These are phyloP conservation scores for Physocephala rufipes DNA, from an alignment of 2,888 invertebrate genomes.

Conservation along the genomic window DNA sequence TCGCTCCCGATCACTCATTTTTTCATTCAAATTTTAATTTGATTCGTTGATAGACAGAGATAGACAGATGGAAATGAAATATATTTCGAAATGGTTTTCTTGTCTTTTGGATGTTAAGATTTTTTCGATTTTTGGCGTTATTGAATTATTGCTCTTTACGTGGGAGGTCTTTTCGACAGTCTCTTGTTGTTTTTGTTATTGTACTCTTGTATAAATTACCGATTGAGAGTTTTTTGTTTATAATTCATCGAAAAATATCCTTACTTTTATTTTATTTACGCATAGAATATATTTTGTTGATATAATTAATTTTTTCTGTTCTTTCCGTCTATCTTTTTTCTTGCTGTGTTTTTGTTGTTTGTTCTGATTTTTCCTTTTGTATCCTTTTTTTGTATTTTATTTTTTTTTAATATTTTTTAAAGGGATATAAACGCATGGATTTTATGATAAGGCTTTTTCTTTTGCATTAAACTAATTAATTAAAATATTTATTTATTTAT, in stretches of 20 bases:
- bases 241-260: no score
- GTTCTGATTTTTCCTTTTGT: constrained; percentile 1
- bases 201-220: neutral
- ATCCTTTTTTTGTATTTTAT: neutral
- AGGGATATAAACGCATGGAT: constrained; percentile 8
- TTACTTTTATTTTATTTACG: no score
- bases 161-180: constrained; percentile 6
- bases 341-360: neutral
- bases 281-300: no score
- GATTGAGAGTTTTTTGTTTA: no score
- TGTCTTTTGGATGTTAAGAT: constrained; percentile 3
- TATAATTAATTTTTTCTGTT: neutral
- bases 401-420: neutral
- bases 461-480: constrained; percentile 36
- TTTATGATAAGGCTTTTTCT: constrained; percentile 20
- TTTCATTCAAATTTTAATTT: constrained; percentile 65
- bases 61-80: neutral
- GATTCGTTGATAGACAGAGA: constrained; percentile 38
- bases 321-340: neutral
- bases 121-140: neutral
- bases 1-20: constrained; percentile 90
- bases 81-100: constrained; percentile 20
- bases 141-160: constrained; percentile 9
- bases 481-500: constrained; percentile 37
- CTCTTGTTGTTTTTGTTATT: neutral